Evolutionary conservation across 2,888 invertebrate genomes (phyloP), one percentile per base, ranked within the genome.

Genomic region (Tyria jacobaeae): DNA sequence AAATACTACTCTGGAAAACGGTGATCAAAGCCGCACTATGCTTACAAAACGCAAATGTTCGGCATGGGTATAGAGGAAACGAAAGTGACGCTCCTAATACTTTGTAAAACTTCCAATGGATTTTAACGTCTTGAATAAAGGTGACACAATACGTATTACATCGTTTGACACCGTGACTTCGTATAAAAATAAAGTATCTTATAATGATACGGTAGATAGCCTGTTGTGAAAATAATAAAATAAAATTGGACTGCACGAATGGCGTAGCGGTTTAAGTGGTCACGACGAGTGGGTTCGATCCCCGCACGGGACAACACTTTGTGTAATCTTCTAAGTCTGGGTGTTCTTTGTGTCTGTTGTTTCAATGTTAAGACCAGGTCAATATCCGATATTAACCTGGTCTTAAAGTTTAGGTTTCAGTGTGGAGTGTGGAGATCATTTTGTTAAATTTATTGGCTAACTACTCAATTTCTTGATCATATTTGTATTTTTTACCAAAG

Each of bases 101-200:
- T 53, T 47, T 35, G 21, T 53, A 53, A 31, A n/a, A 54, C 39
- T 39, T 54, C 34, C 24, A 21, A 48, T 27, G 25, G 37, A 31
- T 54, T 25, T 48, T 31, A 49, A 39, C 17, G 24, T 31, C 37
- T 52, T 47, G 17, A 31, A 57, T 50, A 27, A 54, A 39, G 60
- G 48, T 54, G 47, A 35, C 31, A 37, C 53, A 37, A 37, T 59
- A 59, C 37, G 25, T 53, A 48, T 44, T 52, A 17, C 51, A 34
- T 48, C 47, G 59, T 52, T 52, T 53, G 44, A 34, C 24, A 14
- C 17, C 47, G 44, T 59, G 35, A 34, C 52, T 59, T 9, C 1
- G 25, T 10, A 47, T 52, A 52, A 58, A 57, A 57, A 57, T 39
- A 24, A 37, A 12, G 3, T 21, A 21, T 9, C 41, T 10, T 44